Conservation (phyloP, 2,113 vertebrate genomes). For the Corapipo altera region DNA sequence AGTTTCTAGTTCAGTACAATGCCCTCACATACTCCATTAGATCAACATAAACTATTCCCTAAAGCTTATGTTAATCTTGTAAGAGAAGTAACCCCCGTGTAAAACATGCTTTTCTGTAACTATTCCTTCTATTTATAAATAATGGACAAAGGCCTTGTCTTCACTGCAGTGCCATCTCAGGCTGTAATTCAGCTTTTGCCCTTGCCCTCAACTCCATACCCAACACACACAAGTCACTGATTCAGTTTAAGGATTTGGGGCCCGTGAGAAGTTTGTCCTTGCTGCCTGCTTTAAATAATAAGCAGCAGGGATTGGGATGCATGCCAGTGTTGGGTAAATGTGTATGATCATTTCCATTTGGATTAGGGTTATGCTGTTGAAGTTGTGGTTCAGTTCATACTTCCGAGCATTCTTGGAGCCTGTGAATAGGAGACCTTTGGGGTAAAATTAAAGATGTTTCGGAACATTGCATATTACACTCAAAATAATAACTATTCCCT, state of each 20-base stretch:
- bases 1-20: background rate
- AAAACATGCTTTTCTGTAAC: background rate
- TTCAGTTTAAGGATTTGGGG: background rate
- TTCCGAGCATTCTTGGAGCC: background rate
- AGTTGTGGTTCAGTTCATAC: background rate
- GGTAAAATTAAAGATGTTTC: background rate
- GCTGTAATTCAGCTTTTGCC: background rate
- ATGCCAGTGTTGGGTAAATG: background rate
- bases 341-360: rapidly evolving
- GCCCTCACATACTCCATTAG: background rate
- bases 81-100: background rate
- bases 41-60: background rate
- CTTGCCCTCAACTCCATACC: background rate
- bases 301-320: background rate
- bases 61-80: background rate
- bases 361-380: background rate
- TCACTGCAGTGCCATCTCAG: background rate
- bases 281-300: background rate
- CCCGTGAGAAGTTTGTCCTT: background rate
- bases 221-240: rapidly evolving
- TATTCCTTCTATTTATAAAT: slow-evolving; percentile 8
- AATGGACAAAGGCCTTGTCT: background rate
- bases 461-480: background rate
- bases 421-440: background rate
- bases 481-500: background rate